Conservation (phyloP, 1,140 invertebrate species). For the Drosophila tsacasi region DNA sequence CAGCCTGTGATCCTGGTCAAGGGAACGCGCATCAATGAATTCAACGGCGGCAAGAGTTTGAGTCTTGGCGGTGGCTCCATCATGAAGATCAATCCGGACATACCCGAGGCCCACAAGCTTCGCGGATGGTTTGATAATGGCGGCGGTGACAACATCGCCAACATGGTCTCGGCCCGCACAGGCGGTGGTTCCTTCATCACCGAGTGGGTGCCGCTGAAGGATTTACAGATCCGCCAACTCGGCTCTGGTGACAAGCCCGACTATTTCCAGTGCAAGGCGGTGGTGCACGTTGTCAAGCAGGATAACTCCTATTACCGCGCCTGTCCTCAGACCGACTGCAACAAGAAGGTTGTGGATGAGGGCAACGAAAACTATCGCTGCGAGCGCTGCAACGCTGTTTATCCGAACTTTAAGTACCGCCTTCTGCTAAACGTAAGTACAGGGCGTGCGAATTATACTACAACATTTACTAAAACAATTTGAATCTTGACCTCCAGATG, state of each 20-base stretch:
- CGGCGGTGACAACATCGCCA: slow-evolving; percentile 87
- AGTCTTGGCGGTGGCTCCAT: slow-evolving; percentile 86
- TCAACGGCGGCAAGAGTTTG: slow-evolving; percentile 89
- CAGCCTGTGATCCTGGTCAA: slow-evolving; percentile 95
- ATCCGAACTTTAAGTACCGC: slow-evolving; percentile 94
- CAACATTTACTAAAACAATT: background rate
- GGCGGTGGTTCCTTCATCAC: slow-evolving; percentile 86
- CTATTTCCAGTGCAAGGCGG: slow-evolving; percentile 91
- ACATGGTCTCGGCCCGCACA: slow-evolving; percentile 87
- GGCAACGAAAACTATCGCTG: slow-evolving; percentile 95
- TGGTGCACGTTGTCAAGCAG: slow-evolving; percentile 88
- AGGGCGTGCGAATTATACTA: slow-evolving; percentile 33
- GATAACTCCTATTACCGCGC: slow-evolving; percentile 94
- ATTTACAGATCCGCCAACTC: slow-evolving; percentile 89
- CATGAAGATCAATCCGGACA: slow-evolving; percentile 94
- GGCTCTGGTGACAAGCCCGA: slow-evolving; percentile 91
- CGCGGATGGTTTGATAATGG: slow-evolving; percentile 96
- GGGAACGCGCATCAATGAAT: slow-evolving; percentile 91
- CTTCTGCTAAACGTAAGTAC: slow-evolving; percentile 92
- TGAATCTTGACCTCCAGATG: slow-evolving; percentile 85
- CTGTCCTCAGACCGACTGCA: slow-evolving; percentile 94
- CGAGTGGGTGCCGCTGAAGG: slow-evolving; percentile 90
- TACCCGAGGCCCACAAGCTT: slow-evolving; percentile 93
- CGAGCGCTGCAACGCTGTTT: slow-evolving; percentile 96
- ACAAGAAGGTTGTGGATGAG: slow-evolving; percentile 96